These are phyloP conservation scores for Ptyas mucosa DNA, from an alignment of 2,113 vertebrate species.

Conservation along the genomic window DNA sequence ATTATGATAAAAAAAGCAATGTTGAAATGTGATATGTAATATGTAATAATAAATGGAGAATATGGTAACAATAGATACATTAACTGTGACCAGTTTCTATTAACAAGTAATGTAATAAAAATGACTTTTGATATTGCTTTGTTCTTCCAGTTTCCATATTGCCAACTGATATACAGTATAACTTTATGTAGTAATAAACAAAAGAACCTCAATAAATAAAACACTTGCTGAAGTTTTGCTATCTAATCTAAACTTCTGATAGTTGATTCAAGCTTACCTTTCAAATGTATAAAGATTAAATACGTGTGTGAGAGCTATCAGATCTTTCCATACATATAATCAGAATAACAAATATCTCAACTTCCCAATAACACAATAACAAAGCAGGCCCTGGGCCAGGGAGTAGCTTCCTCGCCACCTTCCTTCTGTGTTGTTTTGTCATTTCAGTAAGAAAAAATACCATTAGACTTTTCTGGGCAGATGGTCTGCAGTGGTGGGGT, in stretches of 20 bases:
- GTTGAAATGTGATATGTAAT: background rate
- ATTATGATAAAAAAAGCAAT: slow-evolving; percentile 12
- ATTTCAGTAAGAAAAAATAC: background rate
- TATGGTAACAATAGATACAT: background rate
- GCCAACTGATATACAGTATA: background rate
- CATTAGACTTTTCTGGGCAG: background rate
- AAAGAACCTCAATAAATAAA: background rate
- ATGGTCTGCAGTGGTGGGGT: background rate
- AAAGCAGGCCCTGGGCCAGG: background rate
- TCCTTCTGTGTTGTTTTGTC: background rate
- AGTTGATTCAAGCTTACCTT: background rate
- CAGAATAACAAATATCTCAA: background rate
- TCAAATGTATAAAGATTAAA: background rate
- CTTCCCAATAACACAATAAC: background rate
- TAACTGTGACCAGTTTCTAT: slow-evolving; percentile 4
- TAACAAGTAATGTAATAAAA: slow-evolving; percentile 9
- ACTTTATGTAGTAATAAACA: background rate
- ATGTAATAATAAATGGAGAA: background rate
- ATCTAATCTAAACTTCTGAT: background rate
- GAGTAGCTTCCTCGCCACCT: background rate
- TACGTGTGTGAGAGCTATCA: background rate
- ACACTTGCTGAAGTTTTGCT: background rate
- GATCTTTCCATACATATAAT: no score
- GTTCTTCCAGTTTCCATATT: background rate
- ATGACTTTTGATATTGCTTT: background rate